Evolutionary conservation across 2,797 vertebrate genomes (phyloP).

Genomic region (Chelonia mydas): DNA sequence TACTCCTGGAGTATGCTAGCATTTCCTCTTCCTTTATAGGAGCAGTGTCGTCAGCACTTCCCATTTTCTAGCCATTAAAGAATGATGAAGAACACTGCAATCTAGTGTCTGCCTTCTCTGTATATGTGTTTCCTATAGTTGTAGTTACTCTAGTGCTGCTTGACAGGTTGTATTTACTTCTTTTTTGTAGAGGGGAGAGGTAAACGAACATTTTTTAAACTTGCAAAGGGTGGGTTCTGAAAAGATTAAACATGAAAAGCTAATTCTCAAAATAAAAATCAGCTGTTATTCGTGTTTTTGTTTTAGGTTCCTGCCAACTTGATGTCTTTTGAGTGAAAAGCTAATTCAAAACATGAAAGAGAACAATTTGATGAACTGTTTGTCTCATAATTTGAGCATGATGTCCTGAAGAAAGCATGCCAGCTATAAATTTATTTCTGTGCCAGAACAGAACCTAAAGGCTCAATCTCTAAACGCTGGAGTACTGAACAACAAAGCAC

Average conservation of each 20-base stretch:
- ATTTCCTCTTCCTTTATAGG: not conserved
- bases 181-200: not conserved
- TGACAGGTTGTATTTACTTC: not conserved
- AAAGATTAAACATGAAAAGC: not conserved
- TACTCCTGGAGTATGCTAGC: not conserved
- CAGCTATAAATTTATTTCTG: conserved; percentile 69
- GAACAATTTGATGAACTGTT: conserved; percentile 21
- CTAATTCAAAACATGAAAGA: conserved; percentile 47
- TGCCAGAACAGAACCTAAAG: conserved; percentile 75
- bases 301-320: conserved; percentile 95
- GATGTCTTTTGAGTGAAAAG: conserved; percentile 96
- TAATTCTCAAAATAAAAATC: not conserved
- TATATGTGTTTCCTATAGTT: not conserved
- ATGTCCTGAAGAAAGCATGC: conserved; percentile 64
- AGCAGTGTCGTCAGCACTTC: not conserved
- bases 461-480: conserved; percentile 62
- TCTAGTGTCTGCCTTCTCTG: not conserved
- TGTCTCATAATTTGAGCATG: conserved; percentile 31
- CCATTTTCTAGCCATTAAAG: not conserved
- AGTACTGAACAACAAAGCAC: conserved; percentile 78
- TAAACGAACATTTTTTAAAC: not conserved
- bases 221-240: not conserved
- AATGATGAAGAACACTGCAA: not conserved
- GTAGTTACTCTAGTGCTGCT: not conserved
- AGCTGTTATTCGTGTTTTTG: conserved; percentile 26